Percentiles rank a stretch among this genome's conserved stretches.
These are phyloP conservation scores for Cephus sareptanus DNA, from an alignment of 2,888 invertebrate species.

Conservation along the genomic window DNA sequence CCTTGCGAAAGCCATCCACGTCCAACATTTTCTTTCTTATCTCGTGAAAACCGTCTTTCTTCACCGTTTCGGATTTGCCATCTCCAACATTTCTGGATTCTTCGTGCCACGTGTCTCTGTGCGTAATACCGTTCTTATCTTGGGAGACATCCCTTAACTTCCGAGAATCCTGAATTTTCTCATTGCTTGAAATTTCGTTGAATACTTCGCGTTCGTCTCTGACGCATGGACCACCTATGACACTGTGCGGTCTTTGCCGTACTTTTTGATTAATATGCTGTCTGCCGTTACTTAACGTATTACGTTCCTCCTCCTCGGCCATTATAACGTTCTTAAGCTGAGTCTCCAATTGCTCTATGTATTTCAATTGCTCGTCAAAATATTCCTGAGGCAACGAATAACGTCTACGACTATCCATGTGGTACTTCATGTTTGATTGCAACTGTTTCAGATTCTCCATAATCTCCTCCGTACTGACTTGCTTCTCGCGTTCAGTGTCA, in stretches of 20 bases:
- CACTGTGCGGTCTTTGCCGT: conserved; percentile 19
- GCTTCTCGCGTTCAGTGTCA: conserved; percentile 40
- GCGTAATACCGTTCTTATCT: background rate
- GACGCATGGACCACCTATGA: conserved; percentile 11
- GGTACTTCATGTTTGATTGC: conserved; percentile 35
- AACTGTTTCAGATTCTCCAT: conserved; percentile 51
- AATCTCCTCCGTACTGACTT: conserved; percentile 44
- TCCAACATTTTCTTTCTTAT: conserved; percentile 25
- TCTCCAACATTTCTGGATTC: conserved; percentile 36
- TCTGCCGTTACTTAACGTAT: conserved; percentile 10
- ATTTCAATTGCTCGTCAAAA: conserved; percentile 49
- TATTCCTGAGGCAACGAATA: conserved; percentile 48
- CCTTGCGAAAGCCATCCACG: conserved; percentile 35
- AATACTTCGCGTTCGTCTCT: background rate
- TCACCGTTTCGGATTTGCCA: conserved; percentile 34
- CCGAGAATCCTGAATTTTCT: conserved; percentile 4
- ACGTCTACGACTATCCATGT: conserved; percentile 34
- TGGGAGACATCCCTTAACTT: conserved; percentile 2
- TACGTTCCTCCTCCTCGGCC: conserved; percentile 51
- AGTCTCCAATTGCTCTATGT: conserved; percentile 52
- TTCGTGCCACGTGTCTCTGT: conserved; percentile 45
- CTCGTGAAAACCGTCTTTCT: conserved; percentile 39
- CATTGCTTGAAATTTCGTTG: background rate
- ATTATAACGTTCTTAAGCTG: conserved; percentile 52
- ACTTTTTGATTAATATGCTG: conserved; percentile 1